Base-by-base conservation (phyloP, 2,113 vertebrate species). In the Pholis gunnellus region DNA sequence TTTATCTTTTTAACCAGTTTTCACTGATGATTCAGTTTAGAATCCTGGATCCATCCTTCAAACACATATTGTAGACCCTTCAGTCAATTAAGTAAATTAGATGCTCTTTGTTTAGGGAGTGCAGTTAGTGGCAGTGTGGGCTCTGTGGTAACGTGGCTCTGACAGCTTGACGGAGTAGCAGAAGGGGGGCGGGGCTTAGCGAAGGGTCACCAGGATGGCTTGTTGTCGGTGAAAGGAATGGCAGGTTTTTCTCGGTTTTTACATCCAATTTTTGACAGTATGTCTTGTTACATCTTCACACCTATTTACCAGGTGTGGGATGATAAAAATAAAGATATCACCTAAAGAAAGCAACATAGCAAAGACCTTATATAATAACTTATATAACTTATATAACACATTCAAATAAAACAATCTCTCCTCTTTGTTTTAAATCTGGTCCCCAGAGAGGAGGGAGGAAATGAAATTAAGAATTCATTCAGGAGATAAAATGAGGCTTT, bases 401-500 rank as follows among this genome's bases (percentile, higher is more conserved):
- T 44, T 76, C 60, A 81, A 52, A 81, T 60, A 13, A 71, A 25
- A 36, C 56, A 50, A 25, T 54, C 42, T 25, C 22, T 66, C 60
- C 40, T 68, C 56, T 20, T 64, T 57, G 44, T 57, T 70, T 42
- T 6, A 46, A 72, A 64, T 79, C 34, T 65, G 38, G 17, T 61
- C 67, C 59, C 15, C 2, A 44, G 70, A 38, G 22, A 78, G n/a
- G 46, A 38, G n/a, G 9, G 29, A 64, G 40, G 29, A 66, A 52
- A 60, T 46, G 13, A 78, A 80, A 80, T 74, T 29, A 64, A 36
- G 17, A 76, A 65, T 54, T 50, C 46, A 81, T 68, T 73, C 11
- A 36, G 46, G 60, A 75, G 56, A 72, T 60, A n/a, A 84, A 73
- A 81, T 44, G 1, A 78, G 42, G 25, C 25, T 67, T 77, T 72